phyloP scores from a whole-genome alignment of 2,888 invertebrate species.

The Zygogramma bicolorata region DNA sequence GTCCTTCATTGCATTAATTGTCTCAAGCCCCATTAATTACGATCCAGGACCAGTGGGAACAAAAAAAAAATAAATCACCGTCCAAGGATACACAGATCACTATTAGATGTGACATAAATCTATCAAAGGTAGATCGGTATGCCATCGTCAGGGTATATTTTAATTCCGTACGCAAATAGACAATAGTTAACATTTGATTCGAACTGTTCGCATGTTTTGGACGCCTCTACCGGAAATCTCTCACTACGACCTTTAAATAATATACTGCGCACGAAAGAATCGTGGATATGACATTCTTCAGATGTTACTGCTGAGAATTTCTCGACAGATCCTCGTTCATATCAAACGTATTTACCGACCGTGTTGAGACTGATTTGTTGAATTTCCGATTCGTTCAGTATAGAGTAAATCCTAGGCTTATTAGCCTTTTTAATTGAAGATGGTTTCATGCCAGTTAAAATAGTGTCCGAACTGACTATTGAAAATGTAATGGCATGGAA shows the following conservation, averaged over 20 bases:
- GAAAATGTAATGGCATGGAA: too few relatives aligned
- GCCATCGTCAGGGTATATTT: conserved; percentile 47
- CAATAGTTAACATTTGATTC: conserved; percentile 50
- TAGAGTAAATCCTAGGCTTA: too few relatives aligned
- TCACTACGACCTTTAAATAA: conserved; percentile 12
- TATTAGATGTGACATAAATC: conserved; percentile 44
- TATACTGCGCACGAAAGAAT: not conserved
- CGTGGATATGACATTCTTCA: not conserved
- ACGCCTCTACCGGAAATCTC: conserved; percentile 29
- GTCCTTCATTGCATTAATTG: conserved; percentile 18
- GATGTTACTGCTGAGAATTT: not conserved
- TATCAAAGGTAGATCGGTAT: conserved; percentile 42
- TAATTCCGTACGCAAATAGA: conserved; percentile 55
- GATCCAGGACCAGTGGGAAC: conserved; percentile 22
- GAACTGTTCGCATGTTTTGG: conserved; percentile 44
- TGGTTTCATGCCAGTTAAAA: too few relatives aligned
- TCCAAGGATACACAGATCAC: conserved; percentile 33
- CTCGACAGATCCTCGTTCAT: too few relatives aligned
- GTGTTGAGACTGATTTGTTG: too few relatives aligned
- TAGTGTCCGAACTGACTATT: too few relatives aligned
- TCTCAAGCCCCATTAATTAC: conserved; percentile 29
- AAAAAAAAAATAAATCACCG: conserved; percentile 38
- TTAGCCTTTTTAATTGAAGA: too few relatives aligned
- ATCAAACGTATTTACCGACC: too few relatives aligned
- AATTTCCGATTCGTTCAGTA: too few relatives aligned